Base-by-base conservation (phyloP, 2,797 vertebrate species). In the Phataginus tetradactyla region DNA sequence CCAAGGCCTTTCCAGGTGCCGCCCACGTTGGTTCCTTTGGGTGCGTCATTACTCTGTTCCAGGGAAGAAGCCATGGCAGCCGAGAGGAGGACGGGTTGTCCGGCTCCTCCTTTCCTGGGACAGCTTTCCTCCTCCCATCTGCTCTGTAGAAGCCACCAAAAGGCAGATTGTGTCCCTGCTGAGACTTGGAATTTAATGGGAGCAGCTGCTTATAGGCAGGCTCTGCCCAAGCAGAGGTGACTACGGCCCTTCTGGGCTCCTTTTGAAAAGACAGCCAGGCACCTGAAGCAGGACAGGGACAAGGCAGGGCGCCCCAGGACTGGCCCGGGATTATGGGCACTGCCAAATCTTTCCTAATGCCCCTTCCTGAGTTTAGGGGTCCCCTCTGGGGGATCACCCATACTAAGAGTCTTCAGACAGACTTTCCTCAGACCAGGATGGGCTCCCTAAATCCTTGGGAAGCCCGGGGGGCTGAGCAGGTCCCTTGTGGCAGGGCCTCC, bases 1-100 rank as follows among this genome's bases (percentile, higher is more conserved):
- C 69, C 34, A 3, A 2, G 37, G 63, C 53, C 29, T 69, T 25
- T 37, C 37, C 7, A 0, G 1, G 21, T 18, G 37, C 39, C 39
- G 1, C 15, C 32, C 1, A 0, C 2, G 0, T 0, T 27, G 8
- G 57, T 66, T 25, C 66, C 77, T 86, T 21, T 37, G 34, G 17
- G 86, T 8, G 45, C 45, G 10, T 39, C 75, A 0, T 64, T n/a
- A 32, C 51, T 69, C 68, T 18, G 2, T 69, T 18, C 64, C 61
- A 0, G 3, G 17, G 66, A 81, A 34, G 80, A 11, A 92, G 78
- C 45, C 18, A 0, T 1, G 7, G 49, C 27, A 37, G 42, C 68
- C 1, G 0, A 3, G 42, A 61, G 39, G 37, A 23, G 25, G 68
- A 2, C 1, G 3, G 17, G 1, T 0, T 0, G 5, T 29, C 68